phyloP scores from a whole-genome alignment of 2,888 invertebrate species.

The Zygogramma bicolorata region DNA sequence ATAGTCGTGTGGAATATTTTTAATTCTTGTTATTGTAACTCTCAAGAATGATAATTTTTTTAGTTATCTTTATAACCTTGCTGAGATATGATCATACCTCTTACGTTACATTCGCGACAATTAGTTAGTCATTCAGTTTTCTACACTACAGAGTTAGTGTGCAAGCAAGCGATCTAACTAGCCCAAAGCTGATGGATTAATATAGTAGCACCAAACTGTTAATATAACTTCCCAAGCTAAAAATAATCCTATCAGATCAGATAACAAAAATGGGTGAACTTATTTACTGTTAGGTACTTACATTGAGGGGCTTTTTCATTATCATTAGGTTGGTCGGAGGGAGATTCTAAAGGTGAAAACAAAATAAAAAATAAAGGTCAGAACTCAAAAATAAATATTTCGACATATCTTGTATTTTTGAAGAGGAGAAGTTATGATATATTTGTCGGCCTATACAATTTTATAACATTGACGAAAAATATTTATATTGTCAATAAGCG shows the following conservation, averaged over 20 bases:
- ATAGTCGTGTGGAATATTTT: no score
- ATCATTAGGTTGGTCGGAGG: slow-evolving; percentile 65
- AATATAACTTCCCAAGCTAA: not conserved
- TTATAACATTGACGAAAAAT: no score
- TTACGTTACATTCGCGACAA: no score
- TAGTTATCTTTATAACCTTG: no score
- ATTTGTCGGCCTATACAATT: no score
- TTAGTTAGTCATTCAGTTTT: no score
- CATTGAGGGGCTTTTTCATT: slow-evolving; percentile 60
- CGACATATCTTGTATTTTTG: slow-evolving; percentile 26
- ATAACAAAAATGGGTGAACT: not conserved
- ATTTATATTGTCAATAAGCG: no score
- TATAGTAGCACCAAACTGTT: not conserved
- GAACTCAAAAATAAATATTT: slow-evolving; percentile 33
- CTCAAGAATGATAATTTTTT: no score
- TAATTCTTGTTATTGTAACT: no score
- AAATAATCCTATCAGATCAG: not conserved
- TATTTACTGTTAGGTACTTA: slow-evolving; percentile 60
- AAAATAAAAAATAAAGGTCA: slow-evolving; percentile 47
- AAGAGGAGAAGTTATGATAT: not conserved
- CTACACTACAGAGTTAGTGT: not conserved
- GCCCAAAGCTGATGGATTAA: slow-evolving; percentile 6
- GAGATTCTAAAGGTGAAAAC: slow-evolving; percentile 64
- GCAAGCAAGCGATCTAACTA: not conserved
- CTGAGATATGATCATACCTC: no score